Base-by-base conservation (phyloP, 1,140 invertebrate species). In the Goniozus legneri region DNA sequence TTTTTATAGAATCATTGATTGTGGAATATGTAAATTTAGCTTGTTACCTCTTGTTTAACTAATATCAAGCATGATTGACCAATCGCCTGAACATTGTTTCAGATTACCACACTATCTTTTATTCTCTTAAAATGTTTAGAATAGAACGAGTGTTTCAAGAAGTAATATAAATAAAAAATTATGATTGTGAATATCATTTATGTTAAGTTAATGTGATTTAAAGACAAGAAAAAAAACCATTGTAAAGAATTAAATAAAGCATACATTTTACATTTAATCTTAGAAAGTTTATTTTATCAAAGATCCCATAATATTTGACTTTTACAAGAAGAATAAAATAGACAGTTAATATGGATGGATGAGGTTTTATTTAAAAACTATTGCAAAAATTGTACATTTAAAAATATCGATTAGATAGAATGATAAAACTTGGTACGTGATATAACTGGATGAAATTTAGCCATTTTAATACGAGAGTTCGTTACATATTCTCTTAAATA, bases 181-280 rank as follows among this genome's bases (percentile, higher is more conserved):
- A 72, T 71, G 64, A 72, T 75, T 75, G 70, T 75, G 62, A 72
- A 75, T 69, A 69, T 67, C 64, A 69, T 61, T 73, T 74, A 66
- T 74, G 70, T 72, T 74, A 74, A 51, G 63, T 74, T 72, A 69
- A 73, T 71, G 69, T 74, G 67, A 72, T 73, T 73, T 64, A 60
- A 59, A 50, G n/a, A n/a, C n/a, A n/a, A n/a, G 43, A 44, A 54
- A 71, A 58, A 71, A 66, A 58, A 65, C 70, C 61, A 72, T 64
- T 73, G 69, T 73, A 73, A 75, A 74, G 57, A 73, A 69, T 54
- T 72, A 71, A 74, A 73, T 75, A 75, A 75, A 75, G 65, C 70
- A 72, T 73, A 75, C 72, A 72, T 75, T 75, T 75, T 75, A 71
- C 70, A 73, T 73, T 71, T 71, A 66, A 0, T 3, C 3, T 6